Base-by-base conservation (phyloP, 2,113 vertebrate genomes). In the Scomber colias region DNA sequence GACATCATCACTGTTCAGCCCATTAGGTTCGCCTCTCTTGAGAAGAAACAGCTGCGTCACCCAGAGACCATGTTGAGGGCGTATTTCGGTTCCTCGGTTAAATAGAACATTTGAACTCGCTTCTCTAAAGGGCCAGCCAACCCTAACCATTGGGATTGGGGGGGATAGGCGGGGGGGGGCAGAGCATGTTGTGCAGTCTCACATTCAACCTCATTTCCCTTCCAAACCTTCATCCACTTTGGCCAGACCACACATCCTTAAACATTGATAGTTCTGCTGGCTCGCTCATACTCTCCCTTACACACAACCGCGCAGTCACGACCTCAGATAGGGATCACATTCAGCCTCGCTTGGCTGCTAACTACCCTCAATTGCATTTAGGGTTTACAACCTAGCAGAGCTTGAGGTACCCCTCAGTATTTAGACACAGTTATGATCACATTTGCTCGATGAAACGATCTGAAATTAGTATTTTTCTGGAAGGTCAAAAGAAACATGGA, bases 141-240 rank as follows among this genome's bases (percentile, higher is more conserved):
- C 77, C 75, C 75, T 80, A 24, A 77, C 83, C 68, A 54, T 75
- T 71, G 71, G 83, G 75, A 61, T 35, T 64, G 54, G 56, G 2
- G 24, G 54, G 56, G 21, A 21, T 21, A 21, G 21, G 21, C 21
- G 21, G 21, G 21, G 21, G 21, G 62, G 71, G 82, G 49, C 61
- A 19, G 60, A 55, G 78, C 70, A 44, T 63, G 87, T 88, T 84
- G 71, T 92, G 71, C 88, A 81, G 84, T 81, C 87, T 91, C 86
- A 55, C 67, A 79, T 92, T 84, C 59, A 78, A 63, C 57, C 79
- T 89, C 79, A 72, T 89, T 93, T 92, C 85, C 87, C 67, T 89
- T 92, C 90, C 91, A 94, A 93, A 89, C 93, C 91, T 82, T 92
- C 87, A 80, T 88, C 83, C 83, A 90, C 91, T 91, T 91, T 86